Conservation (phyloP, 2,888 invertebrate genomes). For the Listrodromus nycthemerus region DNA sequence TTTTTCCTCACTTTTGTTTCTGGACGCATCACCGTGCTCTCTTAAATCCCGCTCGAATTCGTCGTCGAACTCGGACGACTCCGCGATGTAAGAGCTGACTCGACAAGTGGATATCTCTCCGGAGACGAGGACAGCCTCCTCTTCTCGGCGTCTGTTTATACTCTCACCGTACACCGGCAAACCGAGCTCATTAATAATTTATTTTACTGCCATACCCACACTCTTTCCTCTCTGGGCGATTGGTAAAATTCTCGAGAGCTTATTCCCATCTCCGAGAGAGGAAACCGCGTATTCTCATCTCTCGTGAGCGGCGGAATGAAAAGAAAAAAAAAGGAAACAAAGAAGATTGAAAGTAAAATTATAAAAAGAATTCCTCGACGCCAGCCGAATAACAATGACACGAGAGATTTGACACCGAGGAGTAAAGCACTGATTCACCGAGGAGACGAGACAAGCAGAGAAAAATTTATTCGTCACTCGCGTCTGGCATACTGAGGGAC, state of each 20-base stretch:
- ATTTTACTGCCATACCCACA: slow-evolving; percentile 35
- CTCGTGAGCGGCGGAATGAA: background rate
- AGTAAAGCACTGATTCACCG: slow-evolving; percentile 11
- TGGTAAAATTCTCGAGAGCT: slow-evolving; percentile 30
- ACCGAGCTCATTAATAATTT: slow-evolving; percentile 50
- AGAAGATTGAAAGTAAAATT: slow-evolving; percentile 18
- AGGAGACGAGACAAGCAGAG: background rate
- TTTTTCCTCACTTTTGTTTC: slow-evolving; percentile 29
- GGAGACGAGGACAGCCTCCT: slow-evolving; percentile 11
- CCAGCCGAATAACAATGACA: slow-evolving; percentile 12
- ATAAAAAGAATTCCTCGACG: slow-evolving; percentile 18
- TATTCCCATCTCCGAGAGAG: slow-evolving; percentile 8
- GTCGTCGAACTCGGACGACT: slow-evolving; percentile 28
- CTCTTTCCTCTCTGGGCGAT: slow-evolving; percentile 4
- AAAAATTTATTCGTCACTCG: slow-evolving; percentile 19
- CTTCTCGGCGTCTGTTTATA: slow-evolving; percentile 53
- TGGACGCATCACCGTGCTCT: slow-evolving; percentile 21
- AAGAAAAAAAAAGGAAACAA: background rate
- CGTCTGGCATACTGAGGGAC: background rate
- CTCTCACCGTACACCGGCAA: slow-evolving; percentile 22
- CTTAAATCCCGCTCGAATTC: slow-evolving; percentile 26
- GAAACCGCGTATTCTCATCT: background rate
- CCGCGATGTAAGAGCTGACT: slow-evolving; percentile 33
- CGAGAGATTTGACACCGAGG: background rate
- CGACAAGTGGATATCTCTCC: slow-evolving; percentile 45